Evolutionary conservation across 2,797 vertebrate genomes (phyloP), one percentile per base, ranked within the genome.

Genomic region (Linurgus olivaceus): DNA sequence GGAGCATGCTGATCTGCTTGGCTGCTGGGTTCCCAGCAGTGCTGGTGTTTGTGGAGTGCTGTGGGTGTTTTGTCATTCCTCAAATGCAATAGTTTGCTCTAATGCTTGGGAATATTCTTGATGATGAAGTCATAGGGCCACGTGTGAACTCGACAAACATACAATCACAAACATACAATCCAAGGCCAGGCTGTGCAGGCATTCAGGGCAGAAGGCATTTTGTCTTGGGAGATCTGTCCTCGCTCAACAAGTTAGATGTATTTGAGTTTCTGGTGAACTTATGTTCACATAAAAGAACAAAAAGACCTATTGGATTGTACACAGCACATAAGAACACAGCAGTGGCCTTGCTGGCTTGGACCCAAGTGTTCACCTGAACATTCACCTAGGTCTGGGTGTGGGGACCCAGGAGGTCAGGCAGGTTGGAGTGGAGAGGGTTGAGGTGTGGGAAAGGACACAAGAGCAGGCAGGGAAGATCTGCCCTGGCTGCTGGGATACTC

Each of bases 241-340:
- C 7, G 0, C 45, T 57, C 10, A 11, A 77, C 81, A 96, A 51
- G 42, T 80, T 50, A 40, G 47, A 72, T 1, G 7, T 85, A 74
- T 94, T 88, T 89, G 92, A 94, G 81, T 93, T 96, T 85, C 92
- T 93, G 63, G 52, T 93, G 50, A 94, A 61, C 72, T 79, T 89
- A 54, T 3, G 24, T 85, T 74, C 68, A 35, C 68, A 74, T 33
- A 29, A 59, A 66, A 85, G 63, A 93, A 94, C 82, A 68, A 78
- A 79, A 88, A 80, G 45, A 52, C 14, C 6, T 37, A 14, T 29
- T 1, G 7, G 63, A 51, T 72, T 0, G 0, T 62, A 68, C 3
- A 45, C 26, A 48, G 40, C 44, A 55, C 20, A 6, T 57, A 54
- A 55, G 52, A 85, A 63, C 0, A 0, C 13, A 50, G n/a, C 0